phyloP scores from a whole-genome alignment of 2,888 invertebrate genomes.

The Pristionchus arcanus region DNA sequence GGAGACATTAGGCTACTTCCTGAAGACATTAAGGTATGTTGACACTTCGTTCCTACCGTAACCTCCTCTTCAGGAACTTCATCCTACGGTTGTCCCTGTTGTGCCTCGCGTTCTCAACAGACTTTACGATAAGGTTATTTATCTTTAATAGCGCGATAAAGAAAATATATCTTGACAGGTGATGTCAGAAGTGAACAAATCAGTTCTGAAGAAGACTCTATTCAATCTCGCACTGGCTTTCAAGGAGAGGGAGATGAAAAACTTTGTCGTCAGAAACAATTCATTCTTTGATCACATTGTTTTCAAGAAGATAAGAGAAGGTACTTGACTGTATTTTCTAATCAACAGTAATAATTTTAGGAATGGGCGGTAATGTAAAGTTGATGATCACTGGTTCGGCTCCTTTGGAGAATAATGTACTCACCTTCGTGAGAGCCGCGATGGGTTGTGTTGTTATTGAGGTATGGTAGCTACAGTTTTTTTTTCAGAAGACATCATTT shows the following conservation, averaged over 20 bases:
- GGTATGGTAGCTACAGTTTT: not conserved
- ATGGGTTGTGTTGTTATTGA: conserved; percentile 84
- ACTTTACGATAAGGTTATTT: conserved; percentile 88
- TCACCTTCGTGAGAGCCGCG: conserved; percentile 94
- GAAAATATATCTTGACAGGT: conserved; percentile 84
- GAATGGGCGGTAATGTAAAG: conserved; percentile 62
- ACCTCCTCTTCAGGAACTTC: conserved; percentile 81
- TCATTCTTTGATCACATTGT: conserved; percentile 80
- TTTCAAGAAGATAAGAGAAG: conserved; percentile 79
- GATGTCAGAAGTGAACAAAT: conserved; percentile 57
- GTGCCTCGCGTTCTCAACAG: conserved; percentile 95
- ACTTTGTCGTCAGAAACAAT: conserved; percentile 79
- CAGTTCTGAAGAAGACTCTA: conserved; percentile 53
- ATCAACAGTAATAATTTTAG: conserved; percentile 23
- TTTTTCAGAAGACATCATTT: not conserved
- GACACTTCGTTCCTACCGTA: conserved; percentile 83
- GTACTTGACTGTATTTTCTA: not conserved
- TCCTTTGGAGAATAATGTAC: conserved; percentile 94
- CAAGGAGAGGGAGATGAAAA: conserved; percentile 57
- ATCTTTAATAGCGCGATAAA: not conserved
- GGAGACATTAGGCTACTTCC: conserved; percentile 90
- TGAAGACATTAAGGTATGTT: conserved; percentile 86
- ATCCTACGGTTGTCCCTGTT: conserved; percentile 94
- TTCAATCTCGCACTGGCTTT: conserved; percentile 56
- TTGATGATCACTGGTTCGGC: conserved; percentile 87